These are phyloP conservation scores for Montipora foliosa DNA, from an alignment of 64 coral and sea anemone species.

Conservation along the genomic window DNA sequence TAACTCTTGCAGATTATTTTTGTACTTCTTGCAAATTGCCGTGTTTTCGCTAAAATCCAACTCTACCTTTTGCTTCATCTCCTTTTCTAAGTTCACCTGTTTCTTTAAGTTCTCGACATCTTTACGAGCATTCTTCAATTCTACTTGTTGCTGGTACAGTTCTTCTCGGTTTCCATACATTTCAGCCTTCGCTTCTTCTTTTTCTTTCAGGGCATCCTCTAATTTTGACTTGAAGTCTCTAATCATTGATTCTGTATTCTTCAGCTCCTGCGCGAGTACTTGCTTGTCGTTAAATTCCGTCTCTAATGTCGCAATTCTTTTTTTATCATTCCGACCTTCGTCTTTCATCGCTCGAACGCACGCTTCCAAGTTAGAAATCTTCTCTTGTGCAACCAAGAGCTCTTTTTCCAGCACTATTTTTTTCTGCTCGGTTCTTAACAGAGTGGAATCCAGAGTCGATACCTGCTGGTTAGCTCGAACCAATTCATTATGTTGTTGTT, in stretches of 20 bases:
- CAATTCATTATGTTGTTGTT: slow-evolving; percentile 59
- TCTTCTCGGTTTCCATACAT: slow-evolving; percentile 68
- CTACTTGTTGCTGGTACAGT: slow-evolving; percentile 44
- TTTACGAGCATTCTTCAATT: slow-evolving; percentile 74
- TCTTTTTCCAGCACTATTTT: slow-evolving; percentile 82
- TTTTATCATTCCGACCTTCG: slow-evolving; percentile 78
- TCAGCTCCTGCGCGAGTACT: slow-evolving; percentile 53
- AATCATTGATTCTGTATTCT: slow-evolving; percentile 61
- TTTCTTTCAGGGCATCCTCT: slow-evolving; percentile 80
- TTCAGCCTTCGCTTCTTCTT: slow-evolving; percentile 73
- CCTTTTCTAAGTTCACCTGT: slow-evolving; percentile 75
- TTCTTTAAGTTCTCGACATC: slow-evolving; percentile 80
- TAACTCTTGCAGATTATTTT: slow-evolving; percentile 72
- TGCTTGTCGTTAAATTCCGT: slow-evolving; percentile 80
- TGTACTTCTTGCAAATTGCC: slow-evolving; percentile 63
- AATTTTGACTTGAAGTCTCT: slow-evolving; percentile 70
- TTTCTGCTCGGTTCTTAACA: slow-evolving; percentile 76
- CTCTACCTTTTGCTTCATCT: slow-evolving; percentile 63
- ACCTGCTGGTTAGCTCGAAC: slow-evolving; percentile 81
- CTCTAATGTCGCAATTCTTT: slow-evolving; percentile 84
- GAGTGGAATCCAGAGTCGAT: slow-evolving; percentile 71
- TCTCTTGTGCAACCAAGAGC: slow-evolving; percentile 71
- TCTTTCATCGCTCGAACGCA: slow-evolving; percentile 73
- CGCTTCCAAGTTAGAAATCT: slow-evolving; percentile 71
- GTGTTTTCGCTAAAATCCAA: slow-evolving; percentile 75